Conservation (phyloP, 2,888 invertebrate genomes). For the Caenorhabditis sp. region DNA sequence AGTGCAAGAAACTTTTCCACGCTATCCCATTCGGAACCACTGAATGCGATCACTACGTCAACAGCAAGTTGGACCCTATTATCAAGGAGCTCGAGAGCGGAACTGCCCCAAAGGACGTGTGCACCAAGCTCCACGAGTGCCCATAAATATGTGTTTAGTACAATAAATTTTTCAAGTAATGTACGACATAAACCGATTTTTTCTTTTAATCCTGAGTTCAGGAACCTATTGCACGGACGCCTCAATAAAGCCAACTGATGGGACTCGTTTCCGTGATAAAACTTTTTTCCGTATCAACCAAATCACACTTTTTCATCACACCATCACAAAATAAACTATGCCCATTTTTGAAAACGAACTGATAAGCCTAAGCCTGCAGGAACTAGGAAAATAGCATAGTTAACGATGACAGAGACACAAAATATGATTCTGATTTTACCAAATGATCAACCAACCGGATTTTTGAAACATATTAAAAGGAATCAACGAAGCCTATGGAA, state of each 20-base stretch:
- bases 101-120: slow-evolving; percentile 71
- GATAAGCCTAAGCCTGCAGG: not conserved
- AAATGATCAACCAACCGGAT: too few relatives aligned
- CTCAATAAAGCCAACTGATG: too few relatives aligned
- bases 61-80: slow-evolving; percentile 69
- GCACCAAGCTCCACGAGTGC: slow-evolving; percentile 50
- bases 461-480: too few relatives aligned
- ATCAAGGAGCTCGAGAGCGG: slow-evolving; percentile 70
- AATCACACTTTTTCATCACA: not conserved
- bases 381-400: slow-evolving; percentile 33
- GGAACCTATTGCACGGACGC: too few relatives aligned
- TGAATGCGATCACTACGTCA: slow-evolving; percentile 66
- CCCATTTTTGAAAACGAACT: not conserved
- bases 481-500: too few relatives aligned
- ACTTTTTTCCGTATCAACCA: slow-evolving; percentile 21
- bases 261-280: too few relatives aligned
- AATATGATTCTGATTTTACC: not conserved
- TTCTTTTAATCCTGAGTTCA: too few relatives aligned
- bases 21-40: slow-evolving; percentile 65
- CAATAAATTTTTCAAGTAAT: slow-evolving; percentile 53
- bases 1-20: slow-evolving; percentile 69
- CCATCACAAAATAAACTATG: not conserved
- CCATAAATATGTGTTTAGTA: too few relatives aligned
- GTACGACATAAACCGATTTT: not conserved
- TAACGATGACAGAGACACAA: slow-evolving; percentile 19